Percentiles rank a stretch among this genome's conserved stretches.
These are phyloP conservation scores for Ispidina lecontei DNA, from an alignment of 2,797 vertebrate genomes.

Conservation along the genomic window DNA sequence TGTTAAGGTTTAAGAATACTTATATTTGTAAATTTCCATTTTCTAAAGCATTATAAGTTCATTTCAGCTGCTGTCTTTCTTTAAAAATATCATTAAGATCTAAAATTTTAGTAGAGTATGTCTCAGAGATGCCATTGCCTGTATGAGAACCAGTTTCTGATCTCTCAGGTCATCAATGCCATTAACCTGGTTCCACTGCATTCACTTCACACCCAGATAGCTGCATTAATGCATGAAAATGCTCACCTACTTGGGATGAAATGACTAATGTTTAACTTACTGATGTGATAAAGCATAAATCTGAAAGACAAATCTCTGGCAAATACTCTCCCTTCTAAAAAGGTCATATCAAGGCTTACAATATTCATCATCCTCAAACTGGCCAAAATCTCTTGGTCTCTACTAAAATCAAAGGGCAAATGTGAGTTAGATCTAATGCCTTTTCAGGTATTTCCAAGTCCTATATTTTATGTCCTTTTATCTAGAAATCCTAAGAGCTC, in stretches of 20 bases:
- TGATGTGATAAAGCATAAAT: constrained; percentile 26
- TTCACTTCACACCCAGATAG: background rate
- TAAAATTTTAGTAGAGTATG: background rate
- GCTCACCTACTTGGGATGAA: constrained; percentile 37
- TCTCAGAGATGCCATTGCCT: background rate
- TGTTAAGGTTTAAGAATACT: background rate
- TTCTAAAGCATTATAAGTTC: background rate
- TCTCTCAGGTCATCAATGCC: constrained; percentile 25
- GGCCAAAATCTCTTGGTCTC: background rate
- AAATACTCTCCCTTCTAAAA: background rate
- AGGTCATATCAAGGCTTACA: background rate
- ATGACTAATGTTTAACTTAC: constrained; percentile 29
- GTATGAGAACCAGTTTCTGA: background rate
- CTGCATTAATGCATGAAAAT: background rate
- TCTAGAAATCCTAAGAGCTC: background rate
- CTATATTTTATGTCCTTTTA: background rate
- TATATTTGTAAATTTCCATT: background rate
- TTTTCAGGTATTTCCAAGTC: background rate
- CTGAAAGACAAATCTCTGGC: constrained; percentile 26
- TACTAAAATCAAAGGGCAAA: background rate
- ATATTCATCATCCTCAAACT: background rate
- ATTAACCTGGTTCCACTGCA: constrained; percentile 42
- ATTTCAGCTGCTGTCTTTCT: background rate
- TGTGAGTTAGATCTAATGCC: background rate
- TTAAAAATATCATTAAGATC: background rate